Base-by-base conservation (phyloP, 2,797 vertebrate species). In the Cichlasoma orientale region DNA sequence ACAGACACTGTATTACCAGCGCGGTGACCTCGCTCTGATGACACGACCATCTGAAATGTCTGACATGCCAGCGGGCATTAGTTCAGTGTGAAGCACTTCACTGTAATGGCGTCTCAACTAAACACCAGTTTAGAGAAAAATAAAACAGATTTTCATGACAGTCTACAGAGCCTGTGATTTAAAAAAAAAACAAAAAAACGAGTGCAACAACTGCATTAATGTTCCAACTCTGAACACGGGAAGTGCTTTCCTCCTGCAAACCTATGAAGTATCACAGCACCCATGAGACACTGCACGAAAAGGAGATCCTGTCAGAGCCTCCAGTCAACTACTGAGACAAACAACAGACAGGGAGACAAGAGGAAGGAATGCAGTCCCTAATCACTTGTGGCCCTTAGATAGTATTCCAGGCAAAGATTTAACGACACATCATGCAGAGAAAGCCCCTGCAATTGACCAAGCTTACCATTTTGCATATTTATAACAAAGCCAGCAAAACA, bases 11-110 rank as follows among this genome's bases (percentile, higher is more conserved):
- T 19, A 36, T 55, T 41, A 71, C 47, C 8, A 10, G 8, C 5
- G 11, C 12, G 0, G 36, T 54, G 55, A 52, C 66, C 69, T 85
- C 1, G 2, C 61, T 80, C 71, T 16, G 44, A 58, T 82, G 55
- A 83, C 89, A 88, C 0, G 55, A 75, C 58, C 75, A 29, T 91
- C 41, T 77, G 80, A 92, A 90, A 92, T 88, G 66, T 80, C 79
- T 87, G 47, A 85, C 77, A 88, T 86, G 29, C 87, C 82, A 77
- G 36, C 23, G 50, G 72, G 52, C 55, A 71, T 55, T 16, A 56
- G 25, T 5, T 13, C 44, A n/a, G 21, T 21, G 12, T 44, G 25
- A 75, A 63, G 29, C 1, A n/a, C 53, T 58, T 36, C 27, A 56
- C 33, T 71, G 6, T 56, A 78, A 79, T 25, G 27, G 31, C 68